Conservation (phyloP, 2,797 vertebrate species). For the Okamejei kenojei region DNA sequence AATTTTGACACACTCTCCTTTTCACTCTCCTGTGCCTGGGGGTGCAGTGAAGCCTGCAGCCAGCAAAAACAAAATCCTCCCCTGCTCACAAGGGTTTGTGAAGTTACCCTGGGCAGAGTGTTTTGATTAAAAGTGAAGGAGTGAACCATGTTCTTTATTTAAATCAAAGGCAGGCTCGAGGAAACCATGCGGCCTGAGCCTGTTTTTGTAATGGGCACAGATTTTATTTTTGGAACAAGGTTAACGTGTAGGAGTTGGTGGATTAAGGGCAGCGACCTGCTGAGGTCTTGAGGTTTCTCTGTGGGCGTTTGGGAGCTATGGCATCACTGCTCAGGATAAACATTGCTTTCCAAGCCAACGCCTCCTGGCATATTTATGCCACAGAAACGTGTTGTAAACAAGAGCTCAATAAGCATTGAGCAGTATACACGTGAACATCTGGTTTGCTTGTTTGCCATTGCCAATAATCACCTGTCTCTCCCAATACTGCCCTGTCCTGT, state of each 20-base stretch:
- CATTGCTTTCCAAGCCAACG: neutral
- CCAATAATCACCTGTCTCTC: constrained; percentile 48
- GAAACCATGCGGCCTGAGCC: neutral
- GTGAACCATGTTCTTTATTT: neutral
- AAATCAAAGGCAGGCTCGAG: neutral
- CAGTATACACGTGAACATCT: neutral
- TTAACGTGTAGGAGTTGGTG: neutral
- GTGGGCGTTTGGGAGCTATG: neutral
- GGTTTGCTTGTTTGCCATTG: constrained; percentile 16
- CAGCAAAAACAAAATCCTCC: constrained; percentile 53
- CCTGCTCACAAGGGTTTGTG: constrained; percentile 44
- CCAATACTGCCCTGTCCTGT: constrained; percentile 57
- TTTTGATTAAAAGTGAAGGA: neutral
- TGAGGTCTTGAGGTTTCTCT: neutral
- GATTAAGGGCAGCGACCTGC: neutral
- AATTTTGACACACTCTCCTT: too few species aligned
- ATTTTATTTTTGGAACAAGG: constrained; percentile 12
- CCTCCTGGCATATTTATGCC: neutral
- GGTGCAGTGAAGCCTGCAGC: too few species aligned
- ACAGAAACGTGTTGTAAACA: constrained; percentile 2
- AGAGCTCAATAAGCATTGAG: too few species aligned
- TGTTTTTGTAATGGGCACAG: neutral
- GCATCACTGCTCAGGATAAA: neutral
- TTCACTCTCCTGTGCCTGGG: too few species aligned
- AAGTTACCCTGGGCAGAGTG: neutral